A percentile compares a stretch with the other conserved stretches of the same genome.
These are phyloP conservation scores for Heliconius hermathena DNA, from an alignment of 1,140 invertebrate species.

Conservation along the genomic window DNA sequence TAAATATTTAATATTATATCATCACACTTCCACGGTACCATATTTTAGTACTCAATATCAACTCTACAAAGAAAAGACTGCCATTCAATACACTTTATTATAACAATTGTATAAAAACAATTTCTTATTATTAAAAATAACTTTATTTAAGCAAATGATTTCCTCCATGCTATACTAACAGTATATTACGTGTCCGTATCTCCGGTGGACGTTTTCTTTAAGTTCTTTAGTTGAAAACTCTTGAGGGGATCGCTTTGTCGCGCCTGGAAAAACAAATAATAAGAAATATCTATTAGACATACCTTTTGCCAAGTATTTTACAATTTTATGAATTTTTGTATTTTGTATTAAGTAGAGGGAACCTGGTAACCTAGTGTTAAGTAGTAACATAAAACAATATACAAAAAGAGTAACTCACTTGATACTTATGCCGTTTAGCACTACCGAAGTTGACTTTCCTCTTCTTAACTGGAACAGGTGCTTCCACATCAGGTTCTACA, in stretches of 20 bases:
- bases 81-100: background rate
- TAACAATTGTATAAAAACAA: conserved; percentile 42
- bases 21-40: background rate
- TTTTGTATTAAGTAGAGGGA: too few species aligned
- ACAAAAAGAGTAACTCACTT: conserved; percentile 50
- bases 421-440: conserved; percentile 71
- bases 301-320: too few species aligned
- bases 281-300: background rate
- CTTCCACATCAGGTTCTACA: conserved; percentile 76
- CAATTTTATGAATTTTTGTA: too few species aligned
- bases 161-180: conserved; percentile 55
- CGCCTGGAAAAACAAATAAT: conserved; percentile 58
- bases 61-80: conserved; percentile 59
- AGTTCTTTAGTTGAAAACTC: conserved; percentile 61
- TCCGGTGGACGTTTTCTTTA: conserved; percentile 41
- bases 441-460: conserved; percentile 65
- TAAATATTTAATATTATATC: background rate
- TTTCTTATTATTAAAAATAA: conserved; percentile 36
- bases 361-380: too few species aligned
- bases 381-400: background rate
- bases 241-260: conserved; percentile 71
- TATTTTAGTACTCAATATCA: background rate
- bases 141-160: conserved; percentile 16
- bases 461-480: conserved; percentile 53
- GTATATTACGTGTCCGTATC: conserved; percentile 53